Conservation (phyloP, 2,888 invertebrate species). For the Fragum sueziense region DNA sequence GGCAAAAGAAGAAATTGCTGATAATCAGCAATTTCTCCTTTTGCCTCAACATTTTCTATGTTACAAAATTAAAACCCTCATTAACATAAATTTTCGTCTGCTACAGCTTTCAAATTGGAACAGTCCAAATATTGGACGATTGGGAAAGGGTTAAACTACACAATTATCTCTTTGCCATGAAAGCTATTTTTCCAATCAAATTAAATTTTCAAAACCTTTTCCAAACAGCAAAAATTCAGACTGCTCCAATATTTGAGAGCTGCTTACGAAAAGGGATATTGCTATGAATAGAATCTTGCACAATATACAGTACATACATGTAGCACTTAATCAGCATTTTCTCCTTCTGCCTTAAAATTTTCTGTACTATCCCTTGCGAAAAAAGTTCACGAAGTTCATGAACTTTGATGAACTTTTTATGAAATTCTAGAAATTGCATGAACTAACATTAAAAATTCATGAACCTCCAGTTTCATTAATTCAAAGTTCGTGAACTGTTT, state of each 20-base stretch:
- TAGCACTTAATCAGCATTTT: neutral
- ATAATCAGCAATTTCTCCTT: too few relatives aligned
- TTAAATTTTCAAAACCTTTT: neutral
- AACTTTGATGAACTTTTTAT: too few relatives aligned
- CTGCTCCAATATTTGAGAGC: neutral
- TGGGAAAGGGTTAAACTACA: neutral
- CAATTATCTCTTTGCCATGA: neutral
- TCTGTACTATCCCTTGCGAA: neutral
- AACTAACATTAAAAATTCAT: too few relatives aligned
- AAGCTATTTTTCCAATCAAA: too few relatives aligned
- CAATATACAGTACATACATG: neutral
- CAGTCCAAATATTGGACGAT: neutral
- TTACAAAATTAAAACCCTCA: too few relatives aligned
- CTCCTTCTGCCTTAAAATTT: neutral
- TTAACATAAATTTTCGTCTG: neutral
- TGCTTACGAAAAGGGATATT: neutral
- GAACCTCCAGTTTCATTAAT: too few relatives aligned
- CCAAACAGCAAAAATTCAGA: neutral
- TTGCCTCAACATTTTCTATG: too few relatives aligned
- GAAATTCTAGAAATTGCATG: too few relatives aligned
- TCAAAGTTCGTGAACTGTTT: too few relatives aligned
- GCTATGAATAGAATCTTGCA: neutral
- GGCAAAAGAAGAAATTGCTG: constrained; percentile 4
- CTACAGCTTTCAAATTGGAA: neutral
- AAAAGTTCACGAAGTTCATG: too few relatives aligned